Evolutionary conservation across 2,113 vertebrate genomes (phyloP).

Genomic region (Procavia capensis): DNA sequence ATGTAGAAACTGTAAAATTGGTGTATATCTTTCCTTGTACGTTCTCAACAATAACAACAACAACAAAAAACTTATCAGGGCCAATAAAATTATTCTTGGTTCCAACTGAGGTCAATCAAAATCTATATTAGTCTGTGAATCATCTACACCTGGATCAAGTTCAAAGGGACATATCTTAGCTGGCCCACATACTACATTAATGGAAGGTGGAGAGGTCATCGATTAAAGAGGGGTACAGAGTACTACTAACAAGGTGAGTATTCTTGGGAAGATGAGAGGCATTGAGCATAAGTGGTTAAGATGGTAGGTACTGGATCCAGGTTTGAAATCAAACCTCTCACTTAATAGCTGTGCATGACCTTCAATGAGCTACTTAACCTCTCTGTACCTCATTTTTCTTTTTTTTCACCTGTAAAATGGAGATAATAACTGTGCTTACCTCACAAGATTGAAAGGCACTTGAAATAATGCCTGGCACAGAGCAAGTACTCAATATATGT

Average conservation of each 20-base stretch:
- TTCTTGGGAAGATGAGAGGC: neutral
- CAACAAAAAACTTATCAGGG: neutral
- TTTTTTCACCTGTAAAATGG: neutral
- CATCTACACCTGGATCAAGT: neutral
- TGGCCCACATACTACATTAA: neutral
- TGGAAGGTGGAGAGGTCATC: neutral
- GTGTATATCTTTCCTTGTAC: too few relatives aligned
- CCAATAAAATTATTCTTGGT: neutral
- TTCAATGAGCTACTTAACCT: neutral
- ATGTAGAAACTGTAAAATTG: too few relatives aligned
- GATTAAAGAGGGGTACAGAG: neutral
- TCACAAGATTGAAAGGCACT: neutral
- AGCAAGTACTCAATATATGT: neutral
- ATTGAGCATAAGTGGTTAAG: neutral
- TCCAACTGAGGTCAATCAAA: neutral
- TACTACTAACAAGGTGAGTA: neutral
- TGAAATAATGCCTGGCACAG: neutral
- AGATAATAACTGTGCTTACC: neutral
- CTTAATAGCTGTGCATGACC: neutral
- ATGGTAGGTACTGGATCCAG: neutral
- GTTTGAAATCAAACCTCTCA: neutral
- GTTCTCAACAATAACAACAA: too few relatives aligned
- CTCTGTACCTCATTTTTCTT: neutral
- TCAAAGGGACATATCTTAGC: slow-evolving; percentile 18
- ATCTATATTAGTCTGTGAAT: slow-evolving; percentile 4